Base-by-base conservation (phyloP, 2,113 vertebrate genomes). In the Myrmophylax atrothorax region DNA sequence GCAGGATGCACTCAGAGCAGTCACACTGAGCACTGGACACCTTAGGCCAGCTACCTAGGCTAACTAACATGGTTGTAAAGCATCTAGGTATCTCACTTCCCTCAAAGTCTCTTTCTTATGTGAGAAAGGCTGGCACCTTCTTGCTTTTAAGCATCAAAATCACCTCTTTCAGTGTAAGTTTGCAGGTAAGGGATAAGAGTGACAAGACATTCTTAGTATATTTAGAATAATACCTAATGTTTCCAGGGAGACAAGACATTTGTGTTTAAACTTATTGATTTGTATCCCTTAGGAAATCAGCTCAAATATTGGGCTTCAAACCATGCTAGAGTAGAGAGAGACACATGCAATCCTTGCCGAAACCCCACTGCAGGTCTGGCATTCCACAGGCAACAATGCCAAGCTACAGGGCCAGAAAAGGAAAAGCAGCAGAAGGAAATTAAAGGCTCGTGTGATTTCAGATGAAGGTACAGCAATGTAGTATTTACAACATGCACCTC, bases 301-400 rank as follows among this genome's bases (percentile, higher is more conserved):
- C 13, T 49, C 60, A 68, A 53, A 2, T 22, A 78, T 6, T 18
- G 79, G 31, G 35, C 62, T 72, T 72, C 46, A 68, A 84, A 77
- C 16, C 17, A 52, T 6, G 1, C 0, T 1, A 60, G 2, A 46
- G 40, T 15, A 58, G 37, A 49, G 17, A 58, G 37, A 49, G 17
- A 66, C 6, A 18, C 4, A 38, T 0, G 0, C 37, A 49, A 22
- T 9, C 50, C 13, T 56, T 53, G 35, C 22, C 14, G 42, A 85
- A 92, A 79, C 18, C 12, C 3, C 12, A 8, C 5, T 4, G 40
- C 55, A 78, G 11, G 33, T 31, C 1, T 10, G 19, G 49, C n/a
- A 53, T 17, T 29, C 69, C 19, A 40, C 9, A 66, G 37, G 53
- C 49, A 73, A 0, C 10, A 52, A 28, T 7, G 44, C 11, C 0